These are phyloP conservation scores for Arnoldichthys spilopterus DNA, from an alignment of 2,797 vertebrate species.

Conservation along the genomic window DNA sequence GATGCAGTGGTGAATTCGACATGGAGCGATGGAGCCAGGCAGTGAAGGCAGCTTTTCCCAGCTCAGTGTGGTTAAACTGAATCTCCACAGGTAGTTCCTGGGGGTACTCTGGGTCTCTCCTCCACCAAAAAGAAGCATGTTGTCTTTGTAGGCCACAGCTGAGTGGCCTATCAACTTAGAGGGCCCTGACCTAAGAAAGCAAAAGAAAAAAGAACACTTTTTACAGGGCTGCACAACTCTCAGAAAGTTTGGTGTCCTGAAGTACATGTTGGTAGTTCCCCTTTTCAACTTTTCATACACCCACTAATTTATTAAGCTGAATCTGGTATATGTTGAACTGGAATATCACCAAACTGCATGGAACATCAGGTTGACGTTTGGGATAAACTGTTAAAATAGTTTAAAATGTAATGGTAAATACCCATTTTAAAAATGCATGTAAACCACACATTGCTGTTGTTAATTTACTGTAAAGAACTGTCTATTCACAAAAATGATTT, in stretches of 20 bases:
- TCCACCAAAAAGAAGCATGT: slow-evolving; percentile 86
- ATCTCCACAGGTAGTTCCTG: slow-evolving; percentile 80
- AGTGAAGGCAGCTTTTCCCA: slow-evolving; percentile 77
- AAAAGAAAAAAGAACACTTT: slow-evolving; percentile 11
- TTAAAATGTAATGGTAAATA: too few relatives aligned
- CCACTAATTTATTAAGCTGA: too few relatives aligned
- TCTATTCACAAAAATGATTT: too few relatives aligned
- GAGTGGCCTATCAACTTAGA: slow-evolving; percentile 83
- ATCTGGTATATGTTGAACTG: too few relatives aligned
- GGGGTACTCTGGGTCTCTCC: slow-evolving; percentile 73
- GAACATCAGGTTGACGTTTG: neutral
- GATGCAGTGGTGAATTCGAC: slow-evolving; percentile 83
- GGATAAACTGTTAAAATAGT: too few relatives aligned
- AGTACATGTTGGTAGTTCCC: too few relatives aligned
- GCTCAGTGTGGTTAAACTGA: slow-evolving; percentile 72
- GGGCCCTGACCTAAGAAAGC: slow-evolving; percentile 80
- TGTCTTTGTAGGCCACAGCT: slow-evolving; percentile 78
- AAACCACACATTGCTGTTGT: too few relatives aligned
- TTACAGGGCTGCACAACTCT: neutral
- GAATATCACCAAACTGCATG: too few relatives aligned
- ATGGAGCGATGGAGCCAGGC: slow-evolving; percentile 66
- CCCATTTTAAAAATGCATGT: too few relatives aligned
- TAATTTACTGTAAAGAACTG: too few relatives aligned
- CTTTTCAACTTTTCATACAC: too few relatives aligned
- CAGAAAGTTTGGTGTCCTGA: too few relatives aligned